Conservation (phyloP, 1,140 invertebrate species). For the Elymnias hypermnestra region DNA sequence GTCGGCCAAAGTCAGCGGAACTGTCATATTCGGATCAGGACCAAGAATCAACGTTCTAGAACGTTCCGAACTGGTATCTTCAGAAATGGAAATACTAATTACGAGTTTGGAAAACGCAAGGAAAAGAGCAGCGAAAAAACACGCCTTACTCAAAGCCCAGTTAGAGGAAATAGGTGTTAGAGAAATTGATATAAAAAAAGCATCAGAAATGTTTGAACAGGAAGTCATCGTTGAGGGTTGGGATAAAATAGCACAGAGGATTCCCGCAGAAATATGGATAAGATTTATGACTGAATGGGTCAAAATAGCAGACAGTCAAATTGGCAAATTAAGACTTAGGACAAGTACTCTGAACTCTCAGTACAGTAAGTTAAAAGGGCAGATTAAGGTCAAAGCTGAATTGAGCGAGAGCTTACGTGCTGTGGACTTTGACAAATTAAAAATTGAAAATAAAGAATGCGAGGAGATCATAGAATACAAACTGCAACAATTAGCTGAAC, state of each 20-base stretch:
- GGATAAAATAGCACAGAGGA: conserved; percentile 71
- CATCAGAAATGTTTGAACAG: conserved; percentile 53
- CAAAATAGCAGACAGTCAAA: conserved; percentile 59
- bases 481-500: conserved; percentile 52
- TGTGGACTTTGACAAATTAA: conserved; percentile 76
- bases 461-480: conserved; percentile 66
- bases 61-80: conserved; percentile 61
- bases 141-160: conserved; percentile 55
- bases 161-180: conserved; percentile 71
- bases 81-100: conserved; percentile 67
- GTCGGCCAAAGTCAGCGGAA: conserved; percentile 49
- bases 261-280: conserved; percentile 75
- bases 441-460: conserved; percentile 75
- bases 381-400: conserved; percentile 67
- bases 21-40: conserved; percentile 41
- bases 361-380: conserved; percentile 64
- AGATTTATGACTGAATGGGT: conserved; percentile 75
- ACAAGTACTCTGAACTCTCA: conserved; percentile 72
- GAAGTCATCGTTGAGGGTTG: conserved; percentile 59
- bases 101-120: conserved; percentile 41
- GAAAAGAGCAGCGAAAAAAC: conserved; percentile 42
- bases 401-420: conserved; percentile 67
- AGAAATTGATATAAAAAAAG: conserved; percentile 56
- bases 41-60: conserved; percentile 61
- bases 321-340: conserved; percentile 71